Conservation (phyloP, 2,797 vertebrate genomes). For the Hippoglossus hippoglossus region DNA sequence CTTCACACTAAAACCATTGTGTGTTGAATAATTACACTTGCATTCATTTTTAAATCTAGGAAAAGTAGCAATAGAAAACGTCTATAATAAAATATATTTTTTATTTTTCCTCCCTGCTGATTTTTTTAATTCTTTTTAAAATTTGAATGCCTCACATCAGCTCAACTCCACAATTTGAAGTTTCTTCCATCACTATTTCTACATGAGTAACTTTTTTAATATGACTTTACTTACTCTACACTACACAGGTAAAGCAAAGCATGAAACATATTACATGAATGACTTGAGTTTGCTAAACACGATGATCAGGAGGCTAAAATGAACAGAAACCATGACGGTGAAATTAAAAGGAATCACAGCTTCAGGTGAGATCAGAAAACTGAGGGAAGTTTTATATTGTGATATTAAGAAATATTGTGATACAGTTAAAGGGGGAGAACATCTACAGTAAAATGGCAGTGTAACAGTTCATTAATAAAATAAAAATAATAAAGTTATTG, state of each 20-base stretch:
- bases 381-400: no score
- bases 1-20: background rate
- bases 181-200: background rate
- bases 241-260: background rate
- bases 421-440: background rate
- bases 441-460: background rate
- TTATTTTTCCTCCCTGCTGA: background rate
- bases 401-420: background rate
- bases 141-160: background rate
- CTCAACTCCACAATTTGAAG: no score
- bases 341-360: background rate
- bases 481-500: background rate
- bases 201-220: background rate
- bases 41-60: background rate
- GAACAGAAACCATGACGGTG: background rate
- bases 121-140: background rate
- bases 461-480: background rate
- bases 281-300: no score
- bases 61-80: conserved; percentile 1
- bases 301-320: background rate
- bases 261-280: background rate
- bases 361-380: no score
- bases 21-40: background rate
- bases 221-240: background rate
- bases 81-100: background rate